Evolutionary conservation across 1,140 invertebrate genomes (phyloP), one percentile per base, ranked within the genome.

Genomic region (Diachasma alloeum): DNA sequence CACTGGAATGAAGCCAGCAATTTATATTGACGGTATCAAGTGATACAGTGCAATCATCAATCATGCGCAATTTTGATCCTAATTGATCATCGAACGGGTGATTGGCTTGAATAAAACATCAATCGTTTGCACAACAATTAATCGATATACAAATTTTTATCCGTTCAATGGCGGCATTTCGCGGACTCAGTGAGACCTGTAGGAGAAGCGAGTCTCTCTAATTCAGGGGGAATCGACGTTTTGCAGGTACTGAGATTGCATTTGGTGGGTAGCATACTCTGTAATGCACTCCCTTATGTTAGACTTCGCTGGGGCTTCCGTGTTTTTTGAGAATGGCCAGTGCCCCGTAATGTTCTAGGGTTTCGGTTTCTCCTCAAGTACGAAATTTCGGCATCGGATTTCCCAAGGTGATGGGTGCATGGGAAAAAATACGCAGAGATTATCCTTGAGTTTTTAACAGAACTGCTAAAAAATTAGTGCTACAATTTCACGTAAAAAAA

Each of bases 71-170:
- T 63, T 63, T 26, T 26, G 10, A 31, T 63, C 59, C 59, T 26
- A 63, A 63, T 63, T 63, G 59, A 56, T 56, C n/a, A 56, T 56
- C 48, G 19, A 56, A 24, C 59, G 22, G 24, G 5, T 26, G 59
- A 63, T 63, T 63, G 59, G 9, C 22, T 63, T 63, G 59, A 63
- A 63, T 63, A 63, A 63, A 63, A 63, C 59, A 63, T 63, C 9
- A 63, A 63, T 26, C 11, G 11, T 63, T 63, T 26, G 19, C 24
- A 63, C 59, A 63, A 63, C 59, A n/a, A n/a, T n/a, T 63, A 31
- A 63, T 11, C 4, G 59, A 11, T 26, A 63, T 26, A 24, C 24
- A 24, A 26, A 63, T 63, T 63, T 63, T 5, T 63, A 17, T 17
- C 13, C 48, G 17, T 53, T 53, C 48, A 53, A 53, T 53, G 17